Evolutionary conservation across 2,797 vertebrate species (phyloP).

Genomic region (Anguilla obscura): DNA sequence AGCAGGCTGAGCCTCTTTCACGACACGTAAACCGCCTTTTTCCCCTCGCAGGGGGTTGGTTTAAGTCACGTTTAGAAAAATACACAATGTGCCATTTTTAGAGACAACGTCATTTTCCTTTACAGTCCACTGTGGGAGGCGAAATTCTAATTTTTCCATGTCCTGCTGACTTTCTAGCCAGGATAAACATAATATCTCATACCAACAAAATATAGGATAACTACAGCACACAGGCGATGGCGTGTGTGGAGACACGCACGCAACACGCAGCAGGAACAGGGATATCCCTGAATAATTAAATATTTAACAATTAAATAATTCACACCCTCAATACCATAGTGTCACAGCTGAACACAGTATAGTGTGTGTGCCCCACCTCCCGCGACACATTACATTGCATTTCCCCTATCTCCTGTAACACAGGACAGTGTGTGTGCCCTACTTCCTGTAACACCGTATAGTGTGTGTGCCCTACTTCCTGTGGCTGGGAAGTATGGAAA

Average conservation of each 20-base stretch:
- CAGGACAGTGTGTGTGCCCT: too few relatives aligned
- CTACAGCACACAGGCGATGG: background rate
- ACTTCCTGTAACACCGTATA: too few relatives aligned
- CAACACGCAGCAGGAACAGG: background rate
- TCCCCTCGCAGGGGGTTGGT: background rate
- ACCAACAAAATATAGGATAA: background rate
- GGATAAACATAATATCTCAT: background rate
- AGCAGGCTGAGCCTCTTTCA: background rate
- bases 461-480: background rate
- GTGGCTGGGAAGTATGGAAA: background rate
- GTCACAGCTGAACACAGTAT: background rate
- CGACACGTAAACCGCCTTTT: background rate
- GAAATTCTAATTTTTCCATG: background rate
- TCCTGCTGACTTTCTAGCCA: background rate
- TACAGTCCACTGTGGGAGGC: background rate
- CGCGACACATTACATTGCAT: too few relatives aligned
- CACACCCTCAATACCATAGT: background rate
- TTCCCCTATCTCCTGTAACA: too few relatives aligned
- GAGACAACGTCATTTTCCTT: background rate
- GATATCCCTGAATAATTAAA: background rate
- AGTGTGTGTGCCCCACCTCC: background rate
- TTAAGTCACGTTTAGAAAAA: background rate
- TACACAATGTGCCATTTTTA: background rate
- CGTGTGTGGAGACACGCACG: background rate
- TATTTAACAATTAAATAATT: background rate